phyloP scores from a whole-genome alignment of 2,888 invertebrate genomes.

The Danaus chrysippus region DNA sequence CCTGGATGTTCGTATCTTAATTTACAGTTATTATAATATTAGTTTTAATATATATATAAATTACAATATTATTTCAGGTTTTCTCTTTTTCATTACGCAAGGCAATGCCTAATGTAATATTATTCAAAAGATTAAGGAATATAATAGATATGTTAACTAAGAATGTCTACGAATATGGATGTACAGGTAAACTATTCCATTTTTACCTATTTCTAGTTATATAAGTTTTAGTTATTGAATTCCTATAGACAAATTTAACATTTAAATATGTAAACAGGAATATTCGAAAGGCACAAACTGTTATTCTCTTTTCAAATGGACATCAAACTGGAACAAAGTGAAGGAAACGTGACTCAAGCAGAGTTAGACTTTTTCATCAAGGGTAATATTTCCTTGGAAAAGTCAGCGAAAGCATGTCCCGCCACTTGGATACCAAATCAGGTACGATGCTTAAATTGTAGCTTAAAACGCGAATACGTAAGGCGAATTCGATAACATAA shows the following conservation, averaged over 20 bases:
- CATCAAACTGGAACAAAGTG: slow-evolving; percentile 87
- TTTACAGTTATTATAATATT: neutral
- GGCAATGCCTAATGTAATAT: slow-evolving; percentile 89
- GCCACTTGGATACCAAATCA: slow-evolving; percentile 84
- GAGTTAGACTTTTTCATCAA: slow-evolving; percentile 96
- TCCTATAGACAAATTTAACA: no score
- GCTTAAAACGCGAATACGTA: neutral
- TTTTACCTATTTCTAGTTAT: no score
- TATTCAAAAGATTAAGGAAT: slow-evolving; percentile 85
- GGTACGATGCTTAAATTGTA: slow-evolving; percentile 39
- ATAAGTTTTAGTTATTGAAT: no score
- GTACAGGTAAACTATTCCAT: slow-evolving; percentile 79
- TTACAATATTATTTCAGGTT: slow-evolving; percentile 64
- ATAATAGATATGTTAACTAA: slow-evolving; percentile 92
- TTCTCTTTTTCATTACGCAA: slow-evolving; percentile 89
- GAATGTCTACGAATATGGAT: slow-evolving; percentile 94
- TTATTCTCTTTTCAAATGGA: slow-evolving; percentile 95
- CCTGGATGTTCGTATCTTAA: slow-evolving; percentile 76
- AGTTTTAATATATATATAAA: neutral
- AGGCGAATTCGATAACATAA: neutral
- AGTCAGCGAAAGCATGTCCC: slow-evolving; percentile 82
- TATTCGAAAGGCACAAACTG: slow-evolving; percentile 94
- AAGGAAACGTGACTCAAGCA: slow-evolving; percentile 79
- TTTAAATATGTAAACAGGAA: slow-evolving; percentile 72
- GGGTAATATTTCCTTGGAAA: slow-evolving; percentile 88